These are phyloP conservation scores for Sus cebifrons DNA, from an alignment of 2,797 vertebrate species.

Conservation along the genomic window DNA sequence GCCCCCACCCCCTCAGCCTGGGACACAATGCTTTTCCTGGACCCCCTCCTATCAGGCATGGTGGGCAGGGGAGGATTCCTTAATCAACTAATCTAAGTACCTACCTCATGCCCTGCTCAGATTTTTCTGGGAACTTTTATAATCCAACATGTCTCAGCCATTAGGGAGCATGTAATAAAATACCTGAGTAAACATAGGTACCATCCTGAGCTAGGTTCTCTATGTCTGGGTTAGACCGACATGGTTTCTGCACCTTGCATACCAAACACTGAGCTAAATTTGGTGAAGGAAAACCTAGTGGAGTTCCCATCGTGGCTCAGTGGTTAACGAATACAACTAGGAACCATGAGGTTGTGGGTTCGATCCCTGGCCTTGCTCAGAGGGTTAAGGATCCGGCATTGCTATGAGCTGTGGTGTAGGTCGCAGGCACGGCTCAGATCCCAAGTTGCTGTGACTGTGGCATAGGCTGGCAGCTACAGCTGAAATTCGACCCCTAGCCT, in stretches of 20 bases:
- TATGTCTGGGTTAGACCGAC: neutral
- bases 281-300: neutral
- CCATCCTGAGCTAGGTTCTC: neutral
- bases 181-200: neutral
- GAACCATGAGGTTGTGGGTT: too few relatives aligned
- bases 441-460: too few relatives aligned
- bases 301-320: too few relatives aligned
- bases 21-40: neutral
- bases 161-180: slow-evolving; percentile 43
- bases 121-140: slow-evolving; percentile 18
- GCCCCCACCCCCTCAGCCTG: neutral
- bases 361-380: too few relatives aligned
- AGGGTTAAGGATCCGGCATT: too few relatives aligned
- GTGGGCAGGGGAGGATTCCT: neutral
- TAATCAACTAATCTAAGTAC: neutral
- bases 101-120: neutral
- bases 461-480: too few relatives aligned
- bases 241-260: neutral
- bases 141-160: neutral
- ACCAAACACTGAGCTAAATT: neutral
- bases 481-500: too few relatives aligned
- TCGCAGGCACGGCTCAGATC: too few relatives aligned
- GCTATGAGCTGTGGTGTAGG: too few relatives aligned
- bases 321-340: too few relatives aligned
- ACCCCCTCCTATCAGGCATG: neutral